A percentile compares a stretch with the other conserved stretches of the same genome.
phyloP scores from a whole-genome alignment of 2,797 vertebrate species.

The Coregonus suidteri region DNA sequence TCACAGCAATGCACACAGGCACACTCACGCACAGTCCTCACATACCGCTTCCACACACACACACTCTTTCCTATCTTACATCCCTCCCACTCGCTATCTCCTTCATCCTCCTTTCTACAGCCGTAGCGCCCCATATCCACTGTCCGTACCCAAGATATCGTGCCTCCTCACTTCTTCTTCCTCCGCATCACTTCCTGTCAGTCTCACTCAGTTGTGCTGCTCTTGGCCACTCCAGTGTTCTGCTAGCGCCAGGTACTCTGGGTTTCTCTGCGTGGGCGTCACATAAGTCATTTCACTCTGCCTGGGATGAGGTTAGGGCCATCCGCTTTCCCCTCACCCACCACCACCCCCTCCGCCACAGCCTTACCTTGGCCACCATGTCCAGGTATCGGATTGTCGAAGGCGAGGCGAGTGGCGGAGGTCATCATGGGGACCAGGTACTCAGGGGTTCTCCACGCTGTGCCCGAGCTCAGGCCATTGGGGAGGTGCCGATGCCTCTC shows the following conservation, averaged over 20 bases:
- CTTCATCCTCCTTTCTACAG: constrained; percentile 10
- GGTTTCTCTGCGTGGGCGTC: constrained; percentile 89
- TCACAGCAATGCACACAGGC: constrained; percentile 11
- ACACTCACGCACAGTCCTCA: background rate
- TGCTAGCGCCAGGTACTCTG: constrained; percentile 89
- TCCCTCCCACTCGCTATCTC: background rate
- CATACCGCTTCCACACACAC: background rate
- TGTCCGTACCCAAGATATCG: constrained; percentile 9
- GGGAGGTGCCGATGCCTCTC: constrained; percentile 69
- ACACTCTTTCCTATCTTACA: background rate
- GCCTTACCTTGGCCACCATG: constrained; percentile 74
- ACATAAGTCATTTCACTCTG: constrained; percentile 79
- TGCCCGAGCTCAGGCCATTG: constrained; percentile 74
- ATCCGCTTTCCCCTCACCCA: constrained; percentile 32
- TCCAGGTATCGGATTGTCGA: constrained; percentile 96
- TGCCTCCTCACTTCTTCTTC: background rate
- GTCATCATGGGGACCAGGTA: constrained; percentile 78
- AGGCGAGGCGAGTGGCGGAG: constrained; percentile 77
- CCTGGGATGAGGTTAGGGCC: constrained; percentile 36
- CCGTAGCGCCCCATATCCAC: background rate
- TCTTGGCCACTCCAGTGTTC: constrained; percentile 78
- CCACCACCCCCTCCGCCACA: constrained; percentile 24
- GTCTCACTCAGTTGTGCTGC: constrained; percentile 66
- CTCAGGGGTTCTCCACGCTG: constrained; percentile 90
- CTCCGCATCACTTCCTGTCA: background rate